Percentiles rank a stretch among this genome's conserved stretches.
Conservation (phyloP, 2,797 vertebrate genomes). For the Clamator glandarius region DNA sequence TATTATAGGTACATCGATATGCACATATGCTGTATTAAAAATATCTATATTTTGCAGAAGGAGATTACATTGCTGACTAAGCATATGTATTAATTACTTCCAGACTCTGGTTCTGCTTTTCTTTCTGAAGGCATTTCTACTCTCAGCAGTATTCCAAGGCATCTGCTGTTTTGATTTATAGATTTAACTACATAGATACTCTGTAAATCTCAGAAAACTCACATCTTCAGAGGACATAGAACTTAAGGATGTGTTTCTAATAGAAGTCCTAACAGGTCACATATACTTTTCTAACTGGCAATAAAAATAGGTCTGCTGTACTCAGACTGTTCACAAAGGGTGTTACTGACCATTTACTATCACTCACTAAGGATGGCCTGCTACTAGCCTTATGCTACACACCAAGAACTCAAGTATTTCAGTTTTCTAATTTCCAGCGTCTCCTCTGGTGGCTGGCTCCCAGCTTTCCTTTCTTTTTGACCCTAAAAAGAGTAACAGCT, state of each 20-base stretch:
- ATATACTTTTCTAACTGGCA: background rate
- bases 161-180: background rate
- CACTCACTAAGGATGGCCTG: background rate
- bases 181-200: background rate
- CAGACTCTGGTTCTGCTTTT: slow-evolving; percentile 44
- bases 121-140: slow-evolving; percentile 1
- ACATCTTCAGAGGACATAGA: background rate
- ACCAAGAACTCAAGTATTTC: slow-evolving; percentile 23
- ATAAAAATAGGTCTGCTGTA: slow-evolving; percentile 4
- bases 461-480: slow-evolving; percentile 2
- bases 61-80: slow-evolving; percentile 40
- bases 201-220: background rate
- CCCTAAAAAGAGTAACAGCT: background rate
- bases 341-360: background rate
- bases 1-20: slow-evolving; percentile 24
- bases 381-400: slow-evolving; percentile 17
- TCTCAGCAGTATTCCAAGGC: background rate
- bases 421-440: background rate
- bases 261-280: slow-evolving; percentile 22
- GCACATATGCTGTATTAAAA: slow-evolving; percentile 32
- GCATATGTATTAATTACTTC: slow-evolving; percentile 47
- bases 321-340: background rate
- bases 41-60: slow-evolving; percentile 56
- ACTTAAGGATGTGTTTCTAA: background rate
- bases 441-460: background rate